phyloP scores from a whole-genome alignment of 2,797 vertebrate species.

The Silurus aristotelis region DNA sequence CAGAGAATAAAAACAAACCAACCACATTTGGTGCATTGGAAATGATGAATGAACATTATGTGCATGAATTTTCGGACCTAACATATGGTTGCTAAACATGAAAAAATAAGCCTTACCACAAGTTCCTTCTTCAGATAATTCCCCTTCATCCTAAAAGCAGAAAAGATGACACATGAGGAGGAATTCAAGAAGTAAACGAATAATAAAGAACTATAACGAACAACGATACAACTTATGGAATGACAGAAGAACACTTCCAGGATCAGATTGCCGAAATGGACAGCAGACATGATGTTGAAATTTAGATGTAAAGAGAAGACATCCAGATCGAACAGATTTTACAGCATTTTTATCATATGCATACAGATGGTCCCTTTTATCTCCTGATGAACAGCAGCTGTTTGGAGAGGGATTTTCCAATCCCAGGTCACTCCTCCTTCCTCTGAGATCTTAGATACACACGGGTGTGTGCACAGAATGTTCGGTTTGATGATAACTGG shows the following conservation, averaged over 20 bases:
- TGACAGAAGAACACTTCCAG: not conserved
- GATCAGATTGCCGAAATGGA: not conserved
- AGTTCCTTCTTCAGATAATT: conserved; percentile 60
- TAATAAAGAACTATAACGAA: not conserved
- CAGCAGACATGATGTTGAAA: not conserved
- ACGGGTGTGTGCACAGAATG: no score
- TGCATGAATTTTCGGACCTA: not conserved
- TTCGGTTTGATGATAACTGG: not conserved
- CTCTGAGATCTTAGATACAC: not conserved
- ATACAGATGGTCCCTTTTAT: conserved; percentile 4
- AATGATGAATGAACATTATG: not conserved
- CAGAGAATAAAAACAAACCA: not conserved
- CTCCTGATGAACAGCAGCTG: conserved; percentile 5
- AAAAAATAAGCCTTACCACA: conserved; percentile 63
- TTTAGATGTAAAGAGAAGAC: not conserved
- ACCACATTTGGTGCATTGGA: not conserved
- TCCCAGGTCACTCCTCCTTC: not conserved
- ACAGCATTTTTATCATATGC: not conserved
- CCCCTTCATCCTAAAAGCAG: conserved; percentile 59
- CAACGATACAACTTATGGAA: not conserved
- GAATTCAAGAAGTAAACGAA: not conserved
- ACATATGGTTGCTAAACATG: not conserved
- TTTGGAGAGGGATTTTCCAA: not conserved
- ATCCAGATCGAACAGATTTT: not conserved
- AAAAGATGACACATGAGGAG: conserved; percentile 22